Evolutionary conservation across 2,797 vertebrate species (phyloP).

Genomic region (Amblyraja radiata): DNA sequence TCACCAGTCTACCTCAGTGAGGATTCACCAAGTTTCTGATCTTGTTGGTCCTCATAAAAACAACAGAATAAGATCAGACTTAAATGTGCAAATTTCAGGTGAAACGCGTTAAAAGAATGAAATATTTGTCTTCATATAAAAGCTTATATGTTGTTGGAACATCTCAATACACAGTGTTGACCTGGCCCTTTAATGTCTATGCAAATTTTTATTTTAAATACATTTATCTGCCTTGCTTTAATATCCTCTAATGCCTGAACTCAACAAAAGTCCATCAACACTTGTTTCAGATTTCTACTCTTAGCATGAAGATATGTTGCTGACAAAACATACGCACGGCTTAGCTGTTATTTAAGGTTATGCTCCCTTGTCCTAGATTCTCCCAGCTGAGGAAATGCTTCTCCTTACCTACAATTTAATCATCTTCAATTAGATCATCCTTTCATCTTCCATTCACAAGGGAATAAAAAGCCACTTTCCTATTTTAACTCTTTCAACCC

Average conservation of each 20-base stretch:
- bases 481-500: neutral
- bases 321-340: too few relatives aligned
- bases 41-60: neutral
- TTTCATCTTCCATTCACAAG: neutral
- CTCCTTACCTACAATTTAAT: neutral
- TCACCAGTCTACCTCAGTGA: too few relatives aligned
- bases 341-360: too few relatives aligned
- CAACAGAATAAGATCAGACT: neutral
- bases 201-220: too few relatives aligned
- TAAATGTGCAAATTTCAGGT: neutral
- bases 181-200: too few relatives aligned
- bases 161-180: neutral
- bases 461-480: neutral
- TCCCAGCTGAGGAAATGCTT: too few relatives aligned
- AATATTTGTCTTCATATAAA: neutral
- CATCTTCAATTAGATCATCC: neutral
- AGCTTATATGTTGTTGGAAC: neutral
- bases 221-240: too few relatives aligned
- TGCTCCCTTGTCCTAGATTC: too few relatives aligned
- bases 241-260: too few relatives aligned
- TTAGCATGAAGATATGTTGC: too few relatives aligned
- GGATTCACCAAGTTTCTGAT: neutral
- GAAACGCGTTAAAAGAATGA: neutral
- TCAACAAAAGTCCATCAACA: too few relatives aligned
- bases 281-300: too few relatives aligned